phyloP scores from a whole-genome alignment of 1,140 invertebrate species.

The Dendrolimus punctatus region DNA sequence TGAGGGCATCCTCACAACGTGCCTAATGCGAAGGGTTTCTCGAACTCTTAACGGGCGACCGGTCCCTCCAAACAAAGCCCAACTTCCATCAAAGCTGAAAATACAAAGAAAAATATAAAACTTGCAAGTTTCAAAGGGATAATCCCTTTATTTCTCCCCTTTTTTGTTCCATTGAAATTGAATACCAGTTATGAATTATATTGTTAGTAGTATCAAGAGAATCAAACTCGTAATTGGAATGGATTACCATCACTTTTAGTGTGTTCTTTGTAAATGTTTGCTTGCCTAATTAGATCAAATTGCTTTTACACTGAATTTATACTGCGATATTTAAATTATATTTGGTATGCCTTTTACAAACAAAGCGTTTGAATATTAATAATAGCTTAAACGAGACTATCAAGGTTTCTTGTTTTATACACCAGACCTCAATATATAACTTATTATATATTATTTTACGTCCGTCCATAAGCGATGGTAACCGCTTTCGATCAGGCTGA shows the following conservation, averaged over 20 bases:
- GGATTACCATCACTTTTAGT: background rate
- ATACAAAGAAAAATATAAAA: constrained; percentile 55
- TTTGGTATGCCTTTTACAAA: no score
- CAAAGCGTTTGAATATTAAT: no score
- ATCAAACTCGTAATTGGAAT: constrained; percentile 23
- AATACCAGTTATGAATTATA: constrained; percentile 32
- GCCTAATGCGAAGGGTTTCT: constrained; percentile 14
- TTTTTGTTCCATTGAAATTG: constrained; percentile 37
- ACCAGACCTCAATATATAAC: no score
- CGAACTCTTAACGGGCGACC: constrained; percentile 24
- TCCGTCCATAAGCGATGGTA: no score
- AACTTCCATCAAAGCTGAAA: constrained; percentile 45
- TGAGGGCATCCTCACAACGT: background rate
- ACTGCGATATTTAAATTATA: no score
- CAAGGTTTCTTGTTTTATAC: no score
- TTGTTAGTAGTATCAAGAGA: constrained; percentile 25
- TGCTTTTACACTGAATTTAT: no score
- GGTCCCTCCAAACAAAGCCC: constrained; percentile 37
- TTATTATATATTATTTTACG: no score
- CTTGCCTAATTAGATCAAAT: no score
- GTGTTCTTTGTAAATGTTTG: no score
- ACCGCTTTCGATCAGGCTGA: no score
- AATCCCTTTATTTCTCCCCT: constrained; percentile 37
- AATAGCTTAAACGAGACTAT: no score
- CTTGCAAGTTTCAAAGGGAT: constrained; percentile 52